phyloP scores from a whole-genome alignment of 2,113 vertebrate genomes.

The Apodemus sylvaticus region DNA sequence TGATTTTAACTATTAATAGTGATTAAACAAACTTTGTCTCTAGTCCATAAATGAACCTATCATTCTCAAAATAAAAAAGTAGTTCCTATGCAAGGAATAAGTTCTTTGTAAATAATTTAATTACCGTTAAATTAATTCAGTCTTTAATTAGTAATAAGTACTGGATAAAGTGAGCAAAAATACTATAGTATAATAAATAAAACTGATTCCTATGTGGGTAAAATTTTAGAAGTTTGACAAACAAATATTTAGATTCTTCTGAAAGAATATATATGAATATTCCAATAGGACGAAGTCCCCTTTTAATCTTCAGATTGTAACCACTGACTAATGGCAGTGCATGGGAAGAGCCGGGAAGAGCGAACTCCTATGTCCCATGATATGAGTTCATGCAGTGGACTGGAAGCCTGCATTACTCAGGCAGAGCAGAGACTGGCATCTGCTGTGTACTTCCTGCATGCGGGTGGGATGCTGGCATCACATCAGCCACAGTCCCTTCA shows the following conservation, averaged over 20 bases:
- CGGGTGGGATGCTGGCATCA: neutral
- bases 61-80: constrained; percentile 11
- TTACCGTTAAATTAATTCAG: neutral
- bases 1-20: neutral
- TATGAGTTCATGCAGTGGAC: neutral
- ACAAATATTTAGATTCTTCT: constrained; percentile 13
- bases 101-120: neutral
- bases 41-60: neutral
- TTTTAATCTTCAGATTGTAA: neutral
- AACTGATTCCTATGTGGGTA: neutral
- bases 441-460: neutral
- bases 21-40: neutral
- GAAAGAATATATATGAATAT: neutral
- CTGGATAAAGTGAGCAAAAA: neutral
- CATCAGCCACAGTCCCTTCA: neutral
- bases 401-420: neutral
- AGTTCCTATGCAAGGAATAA: neutral
- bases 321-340: neutral
- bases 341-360: neutral
- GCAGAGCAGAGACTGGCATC: neutral
- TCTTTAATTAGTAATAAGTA: neutral
- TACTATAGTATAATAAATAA: constrained; percentile 23
- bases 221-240: constrained; percentile 1
- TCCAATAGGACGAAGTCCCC: neutral
- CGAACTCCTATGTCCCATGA: neutral